Evolutionary conservation across 1,140 invertebrate genomes (phyloP), one percentile per base, ranked within the genome.

Genomic region (Ceratosolen fusciceps): DNA sequence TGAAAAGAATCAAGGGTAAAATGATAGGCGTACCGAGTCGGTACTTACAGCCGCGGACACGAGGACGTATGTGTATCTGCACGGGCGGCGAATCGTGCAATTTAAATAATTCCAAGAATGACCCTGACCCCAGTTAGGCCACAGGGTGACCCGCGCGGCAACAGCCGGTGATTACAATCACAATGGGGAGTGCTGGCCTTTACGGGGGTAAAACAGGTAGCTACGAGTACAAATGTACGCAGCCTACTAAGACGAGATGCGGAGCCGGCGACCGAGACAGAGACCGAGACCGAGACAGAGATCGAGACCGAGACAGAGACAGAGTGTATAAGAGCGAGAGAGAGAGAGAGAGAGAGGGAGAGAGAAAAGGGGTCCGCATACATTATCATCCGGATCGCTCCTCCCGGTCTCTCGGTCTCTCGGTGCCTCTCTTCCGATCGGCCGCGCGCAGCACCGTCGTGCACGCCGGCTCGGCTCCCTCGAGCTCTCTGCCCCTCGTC

Each of bases 171-270:
- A 86, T 86, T 86, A 83, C 79, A 86, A 86, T 86, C 85, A 86
- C 85, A 86, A 86, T 86, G 85, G 81, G 75, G 49, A 76, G 26
- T 60, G 80, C 21, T 76, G 82, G 81, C 81, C 84, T 86, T 83
- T 85, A 65, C 82, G 74, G 83, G 84, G 85, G 85, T 86, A 86
- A 86, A 84, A 86, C 85, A 86, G 85, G 85, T 86, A 86, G 85
- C 85, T 74, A 74, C 52, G 81, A 71, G 71, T 83, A 74, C 60
- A 82, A 75, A 80, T 81, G 80, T 80, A 74, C 52, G 62, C 60
- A 73, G 75, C 60, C 82, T 76, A 47, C 65, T 79, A 58, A 74
- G 39, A 67, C 52, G n/a, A n/a, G n/a, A n/a, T n/a, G n/a, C n/a
- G n/a, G n/a, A n/a, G n/a, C n/a, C n/a, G n/a, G n/a, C n/a, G n/a